Evolutionary conservation across 2,888 invertebrate species (phyloP), one percentile per base, ranked within the genome.

Genomic region (Strigamia transsilvanica): DNA sequence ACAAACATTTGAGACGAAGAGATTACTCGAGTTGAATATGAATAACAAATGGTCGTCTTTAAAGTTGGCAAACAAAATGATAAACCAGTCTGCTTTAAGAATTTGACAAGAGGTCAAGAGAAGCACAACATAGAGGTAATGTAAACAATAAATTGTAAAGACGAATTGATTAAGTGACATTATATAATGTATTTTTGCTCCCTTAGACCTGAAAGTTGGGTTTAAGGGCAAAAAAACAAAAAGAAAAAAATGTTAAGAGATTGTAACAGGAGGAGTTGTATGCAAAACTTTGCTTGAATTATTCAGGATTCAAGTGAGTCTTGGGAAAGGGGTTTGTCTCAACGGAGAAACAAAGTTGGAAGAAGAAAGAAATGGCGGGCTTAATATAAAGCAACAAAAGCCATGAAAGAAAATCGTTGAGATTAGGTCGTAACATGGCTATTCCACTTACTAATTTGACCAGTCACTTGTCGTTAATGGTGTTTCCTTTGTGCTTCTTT

Each of bases 381-480:
- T 23, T 27, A 66, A 9, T 23, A 66, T 66, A 66, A 66, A 66
- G n/a, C 66, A 66, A 66, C 27, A 66, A 66, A 66, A 66, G 66
- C 32, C 9, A 66, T 12, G 23, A 66, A 15, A 66, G 23, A 66
- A 66, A 66, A 66, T 5, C 15, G 66, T 66, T 66, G 27, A 66
- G 66, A 66, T 66, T 27, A 23, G 27, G 66, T 27, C 66, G 66
- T 66, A 66, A 66, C 66, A 23, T 66, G 66, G 66, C 66, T 27
- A 66, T 51, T n/a, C 66, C 66, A 66, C 66, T 27, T 23, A 27
- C 66, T 66, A 66, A 66, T 66, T 66, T 66, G 66, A 32, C 66
- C 66, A 66, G 66, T 66, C 66, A 66, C 66, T 66, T 66, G 66
- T 66, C 66, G 21, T 66, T 66, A 66, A 66, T 66, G 66, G 66